Conservation (phyloP, 2,888 invertebrate species). For the Scotopteryx bipunctaria region DNA sequence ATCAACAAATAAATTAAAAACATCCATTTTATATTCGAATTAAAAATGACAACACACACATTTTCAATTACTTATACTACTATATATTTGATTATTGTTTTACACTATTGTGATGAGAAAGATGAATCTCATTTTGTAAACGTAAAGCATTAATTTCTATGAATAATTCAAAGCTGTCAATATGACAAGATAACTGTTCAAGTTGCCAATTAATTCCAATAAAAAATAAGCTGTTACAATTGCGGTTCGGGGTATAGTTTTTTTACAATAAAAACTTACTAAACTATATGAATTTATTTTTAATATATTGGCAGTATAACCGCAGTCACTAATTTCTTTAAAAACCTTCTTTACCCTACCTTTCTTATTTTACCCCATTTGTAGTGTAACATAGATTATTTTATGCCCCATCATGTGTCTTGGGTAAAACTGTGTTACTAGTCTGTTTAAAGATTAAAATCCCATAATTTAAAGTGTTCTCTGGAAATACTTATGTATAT, state of each 20-base stretch:
- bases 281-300: slow-evolving; percentile 14
- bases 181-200: slow-evolving; percentile 6
- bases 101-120: slow-evolving; percentile 14
- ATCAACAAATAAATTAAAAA: slow-evolving; percentile 14
- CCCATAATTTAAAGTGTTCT: slow-evolving; percentile 4
- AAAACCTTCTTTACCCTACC: neutral
- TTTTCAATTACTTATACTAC: slow-evolving; percentile 11
- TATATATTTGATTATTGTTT: neutral
- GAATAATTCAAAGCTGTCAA: slow-evolving; percentile 18
- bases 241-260: too few relatives aligned
- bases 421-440: slow-evolving; percentile 5
- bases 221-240: neutral
- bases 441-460: slow-evolving; percentile 7
- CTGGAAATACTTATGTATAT: slow-evolving; percentile 4
- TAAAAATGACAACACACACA: slow-evolving; percentile 23
- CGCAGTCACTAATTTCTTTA: slow-evolving; percentile 8
- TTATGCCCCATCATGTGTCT: too few relatives aligned
- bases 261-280: too few relatives aligned
- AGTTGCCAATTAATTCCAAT: slow-evolving; percentile 1
- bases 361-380: slow-evolving; percentile 1
- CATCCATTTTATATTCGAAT: slow-evolving; percentile 20
- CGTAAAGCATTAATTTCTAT: neutral
- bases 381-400: too few relatives aligned
- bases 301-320: slow-evolving; percentile 23
- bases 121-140: slow-evolving; percentile 1